Base-by-base conservation (phyloP, 1,140 invertebrate genomes). In the Drosophila auraria region DNA sequence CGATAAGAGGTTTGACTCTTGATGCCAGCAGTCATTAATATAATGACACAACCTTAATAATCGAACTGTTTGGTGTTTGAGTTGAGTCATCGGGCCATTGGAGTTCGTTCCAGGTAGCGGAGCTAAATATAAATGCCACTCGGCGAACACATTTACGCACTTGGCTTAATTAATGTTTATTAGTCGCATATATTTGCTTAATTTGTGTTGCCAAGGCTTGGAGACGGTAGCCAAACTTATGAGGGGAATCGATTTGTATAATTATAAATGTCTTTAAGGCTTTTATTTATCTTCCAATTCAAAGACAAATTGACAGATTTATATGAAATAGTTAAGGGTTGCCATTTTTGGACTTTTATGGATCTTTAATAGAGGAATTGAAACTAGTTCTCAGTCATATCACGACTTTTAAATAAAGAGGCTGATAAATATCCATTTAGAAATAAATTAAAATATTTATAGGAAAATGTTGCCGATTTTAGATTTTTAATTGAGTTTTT, bases 21-120 rank as follows among this genome's bases (percentile, higher is more conserved):
- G 63, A 30, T 36, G 44, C 30, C 33, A 53, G 66, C 25, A 60
- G 44, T 80, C 83, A 87, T 87, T 80, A 83, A 83, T 78, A 77
- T 80, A 87, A 74, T 87, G 83, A 78, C 80, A 87, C 80, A 87
- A 83, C 77, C 44, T 62, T 56, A 77, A 78, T 69, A 60, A 61
- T 69, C 75, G 44, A 78, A 61, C 42, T 78, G 73, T 51, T 36
- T 56, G 23, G 38, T 50, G 71, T 53, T 75, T 51, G 45, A 64
- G 57, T 86, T 71, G 81, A 83, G 56, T 72, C 62, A 75, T 53
- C 49, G n/a, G n/a, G 20, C 20, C 36, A n/a, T 36, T 44, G 65
- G 63, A 53, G 51, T 68, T 44, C 36, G 23, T 44, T 40, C 36
- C 74, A 59, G 42, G 49, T 64, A 47, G 36, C 40, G 6, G 25